A percentile compares a stretch with the other conserved stretches of the same genome.
Conservation (phyloP, 1,140 invertebrate genomes). For the Tetranychus urticae region DNA sequence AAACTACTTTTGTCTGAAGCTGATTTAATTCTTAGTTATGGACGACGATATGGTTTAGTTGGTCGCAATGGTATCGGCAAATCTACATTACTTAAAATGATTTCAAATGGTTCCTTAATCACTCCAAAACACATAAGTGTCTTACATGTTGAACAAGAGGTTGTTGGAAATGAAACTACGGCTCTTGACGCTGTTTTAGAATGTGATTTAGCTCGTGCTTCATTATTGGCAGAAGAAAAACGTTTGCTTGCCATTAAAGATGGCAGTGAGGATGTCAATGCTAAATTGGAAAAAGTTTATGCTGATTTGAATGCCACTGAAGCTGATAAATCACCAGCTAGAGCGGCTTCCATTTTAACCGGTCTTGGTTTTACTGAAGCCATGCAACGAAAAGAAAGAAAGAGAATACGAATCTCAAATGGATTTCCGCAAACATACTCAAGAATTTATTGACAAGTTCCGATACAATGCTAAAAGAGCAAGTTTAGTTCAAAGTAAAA, state of each 20-base stretch:
- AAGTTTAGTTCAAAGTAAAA: constrained; percentile 90
- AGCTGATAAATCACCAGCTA: constrained; percentile 80
- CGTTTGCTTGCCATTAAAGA: constrained; percentile 11
- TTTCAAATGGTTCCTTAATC: constrained; percentile 56
- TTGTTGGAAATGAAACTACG: constrained; percentile 73
- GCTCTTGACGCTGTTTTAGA: constrained; percentile 80
- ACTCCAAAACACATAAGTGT: constrained; percentile 85
- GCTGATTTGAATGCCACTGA: constrained; percentile 72
- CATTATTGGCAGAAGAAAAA: constrained; percentile 52
- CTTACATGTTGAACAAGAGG: constrained; percentile 93
- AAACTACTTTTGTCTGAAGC: constrained; percentile 65
- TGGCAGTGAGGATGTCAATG: constrained; percentile 20
- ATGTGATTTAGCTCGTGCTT: constrained; percentile 60
- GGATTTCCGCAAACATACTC: constrained; percentile 78
- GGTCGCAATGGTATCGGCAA: constrained; percentile 92
- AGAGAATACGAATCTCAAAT: constrained; percentile 92
- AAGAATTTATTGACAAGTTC: constrained; percentile 92
- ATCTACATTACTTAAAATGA: constrained; percentile 83
- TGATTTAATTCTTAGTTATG: constrained; percentile 58
- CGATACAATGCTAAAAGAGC: constrained; percentile 96
- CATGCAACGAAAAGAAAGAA: too few relatives aligned
- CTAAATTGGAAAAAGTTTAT: constrained; percentile 57
- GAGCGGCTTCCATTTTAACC: constrained; percentile 25
- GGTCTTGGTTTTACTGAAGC: constrained; percentile 79
- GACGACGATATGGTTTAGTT: constrained; percentile 82